Evolutionary conservation across 64 coral and sea anemone genomes (phyloP), one percentile per base, ranked within the genome.

Genomic region (Orbicella faveolata): DNA sequence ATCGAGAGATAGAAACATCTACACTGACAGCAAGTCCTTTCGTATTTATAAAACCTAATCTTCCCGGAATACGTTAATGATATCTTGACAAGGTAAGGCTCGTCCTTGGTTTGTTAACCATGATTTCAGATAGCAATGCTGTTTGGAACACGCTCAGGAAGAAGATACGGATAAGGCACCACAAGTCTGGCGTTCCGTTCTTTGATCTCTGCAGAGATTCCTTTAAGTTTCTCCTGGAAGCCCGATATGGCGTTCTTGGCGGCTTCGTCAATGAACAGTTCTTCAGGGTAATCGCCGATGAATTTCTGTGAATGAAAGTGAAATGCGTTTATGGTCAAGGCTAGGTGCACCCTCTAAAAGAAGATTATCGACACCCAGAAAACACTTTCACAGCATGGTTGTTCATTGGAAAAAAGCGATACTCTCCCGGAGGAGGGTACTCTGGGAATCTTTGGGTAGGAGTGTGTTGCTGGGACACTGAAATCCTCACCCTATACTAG

Each of bases 121-220:
- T 26, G 11, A 23, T 18, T 36, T 77, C 80, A 98, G 52, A 98
- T 94, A 25, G 93, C 93, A 23, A 94, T 90, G 62, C 96, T 94
- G 73, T 98, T 98, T 1, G 96, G 93, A 15, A 98, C 41, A 70
- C 76, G 66, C 41, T 94, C 96, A 1, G 96, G 96, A 0, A 94
- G 83, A 33, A 98, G 78, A 1, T 92, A 94, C 2, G 59, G 35
- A 67, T 98, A 98, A 0, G 93, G 90, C 76, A 88, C 92, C 11
- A 76, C 76, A n/a, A 98, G 63, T 8, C 61, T 37, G 61, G 84
- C 65, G 74, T 98, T 98, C 21, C 96, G 93, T 13, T 26, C 34
- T 65, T 90, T 94, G 74, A 94, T 94, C n/a, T 67, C 59, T 76
- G 80, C 77, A 2, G 96, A 94, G 52, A 98, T 92, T 73, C 80